Conservation (phyloP, 2,888 invertebrate species). For the Argyra leucocephala region DNA sequence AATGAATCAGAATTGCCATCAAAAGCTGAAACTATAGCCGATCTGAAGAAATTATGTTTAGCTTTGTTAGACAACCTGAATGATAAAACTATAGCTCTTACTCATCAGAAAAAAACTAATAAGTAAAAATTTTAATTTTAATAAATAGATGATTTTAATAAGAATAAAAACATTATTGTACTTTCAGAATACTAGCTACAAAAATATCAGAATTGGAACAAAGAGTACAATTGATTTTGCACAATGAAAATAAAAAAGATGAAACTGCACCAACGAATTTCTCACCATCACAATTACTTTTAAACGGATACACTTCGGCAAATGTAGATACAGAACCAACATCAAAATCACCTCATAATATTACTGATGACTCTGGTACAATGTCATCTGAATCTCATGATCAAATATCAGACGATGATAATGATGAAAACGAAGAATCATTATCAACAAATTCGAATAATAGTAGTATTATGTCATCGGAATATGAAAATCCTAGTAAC, state of each 20-base stretch:
- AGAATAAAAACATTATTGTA: conserved; percentile 20
- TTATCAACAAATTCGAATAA: conserved; percentile 38
- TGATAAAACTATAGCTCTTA: conserved; percentile 73
- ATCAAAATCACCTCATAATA: conserved; percentile 40
- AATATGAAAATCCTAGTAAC: conserved; percentile 33
- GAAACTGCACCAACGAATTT: conserved; percentile 44
- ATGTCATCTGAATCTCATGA: conserved; percentile 33
- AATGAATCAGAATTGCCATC: conserved; percentile 45
- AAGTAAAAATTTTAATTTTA: conserved; percentile 47
- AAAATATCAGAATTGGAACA: conserved; percentile 75
- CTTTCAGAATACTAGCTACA: conserved; percentile 62
- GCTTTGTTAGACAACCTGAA: conserved; percentile 74
- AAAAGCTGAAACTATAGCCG: conserved; percentile 58
- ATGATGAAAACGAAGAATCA: conserved; percentile 30
- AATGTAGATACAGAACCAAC: conserved; percentile 44
- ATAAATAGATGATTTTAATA: neutral
- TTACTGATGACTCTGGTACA: conserved; percentile 40
- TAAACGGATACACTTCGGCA: conserved; percentile 51
- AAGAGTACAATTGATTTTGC: conserved; percentile 49
- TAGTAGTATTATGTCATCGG: conserved; percentile 38
- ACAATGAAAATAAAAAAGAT: conserved; percentile 15
- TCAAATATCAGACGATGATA: conserved; percentile 30
- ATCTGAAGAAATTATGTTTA: conserved; percentile 66
- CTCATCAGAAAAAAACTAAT: conserved; percentile 79
- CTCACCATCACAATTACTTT: conserved; percentile 52